Conservation (phyloP, 2,888 invertebrate species). For the Choreutis nemorana region DNA sequence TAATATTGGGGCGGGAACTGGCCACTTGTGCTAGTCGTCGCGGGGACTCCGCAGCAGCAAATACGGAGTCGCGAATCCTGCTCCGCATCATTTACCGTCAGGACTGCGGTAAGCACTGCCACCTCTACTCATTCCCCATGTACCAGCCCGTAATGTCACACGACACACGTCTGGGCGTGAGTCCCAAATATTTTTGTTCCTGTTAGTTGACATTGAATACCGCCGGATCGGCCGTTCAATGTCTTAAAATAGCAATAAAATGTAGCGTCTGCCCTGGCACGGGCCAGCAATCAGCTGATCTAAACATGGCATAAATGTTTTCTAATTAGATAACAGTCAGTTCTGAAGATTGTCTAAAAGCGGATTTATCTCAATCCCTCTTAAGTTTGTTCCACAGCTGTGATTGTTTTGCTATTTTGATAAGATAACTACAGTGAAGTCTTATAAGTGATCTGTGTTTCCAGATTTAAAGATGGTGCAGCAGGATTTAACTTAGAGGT, state of each 20-base stretch:
- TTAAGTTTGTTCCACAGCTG: too few relatives aligned
- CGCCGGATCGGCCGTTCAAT: constrained; percentile 53
- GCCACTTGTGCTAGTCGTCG: constrained; percentile 54
- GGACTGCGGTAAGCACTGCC: constrained; percentile 54
- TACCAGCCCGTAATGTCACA: constrained; percentile 5
- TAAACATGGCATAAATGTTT: constrained; percentile 49
- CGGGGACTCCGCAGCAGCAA: constrained; percentile 62
- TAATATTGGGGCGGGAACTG: constrained; percentile 55
- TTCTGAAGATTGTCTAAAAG: constrained; percentile 18
- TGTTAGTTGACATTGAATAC: constrained; percentile 52
- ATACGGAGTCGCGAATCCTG: constrained; percentile 61
- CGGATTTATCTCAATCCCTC: too few relatives aligned
- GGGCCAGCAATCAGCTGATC: constrained; percentile 57
- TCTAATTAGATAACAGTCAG: constrained; percentile 39
- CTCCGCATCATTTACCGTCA: constrained; percentile 61
- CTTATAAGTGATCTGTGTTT: constrained; percentile 34
- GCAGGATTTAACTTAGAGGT: constrained; percentile 63
- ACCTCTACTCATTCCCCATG: not conserved
- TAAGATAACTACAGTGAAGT: too few relatives aligned
- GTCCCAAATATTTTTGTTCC: constrained; percentile 15
- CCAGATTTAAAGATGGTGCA: constrained; percentile 66
- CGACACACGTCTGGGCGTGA: constrained; percentile 8
- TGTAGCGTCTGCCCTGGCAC: constrained; percentile 59
- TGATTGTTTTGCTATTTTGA: too few relatives aligned
- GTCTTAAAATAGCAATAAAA: constrained; percentile 64